Evolutionary conservation across 2,113 vertebrate genomes (phyloP).

Genomic region (Eptesicus fuscus): DNA sequence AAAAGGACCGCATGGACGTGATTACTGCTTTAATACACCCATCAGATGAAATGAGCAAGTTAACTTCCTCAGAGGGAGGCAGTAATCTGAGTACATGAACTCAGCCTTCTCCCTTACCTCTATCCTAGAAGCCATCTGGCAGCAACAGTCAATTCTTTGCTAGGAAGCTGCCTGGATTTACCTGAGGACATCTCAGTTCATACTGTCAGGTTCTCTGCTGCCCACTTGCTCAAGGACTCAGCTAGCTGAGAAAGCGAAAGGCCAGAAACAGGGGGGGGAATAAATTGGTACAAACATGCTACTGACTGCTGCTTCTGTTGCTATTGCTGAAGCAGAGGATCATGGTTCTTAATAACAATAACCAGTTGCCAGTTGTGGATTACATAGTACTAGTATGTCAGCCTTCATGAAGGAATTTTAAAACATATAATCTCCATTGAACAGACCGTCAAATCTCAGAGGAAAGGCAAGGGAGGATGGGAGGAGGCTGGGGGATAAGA

Average conservation of each 20-base stretch:
- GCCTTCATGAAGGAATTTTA: background rate
- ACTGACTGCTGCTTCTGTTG: background rate
- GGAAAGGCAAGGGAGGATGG: too few relatives aligned
- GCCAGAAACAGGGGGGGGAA: background rate
- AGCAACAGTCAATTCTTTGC: background rate
- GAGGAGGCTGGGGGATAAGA: too few relatives aligned
- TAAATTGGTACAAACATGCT: background rate
- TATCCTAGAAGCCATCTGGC: background rate
- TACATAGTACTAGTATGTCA: background rate
- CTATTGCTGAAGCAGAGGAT: background rate
- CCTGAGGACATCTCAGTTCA: background rate
- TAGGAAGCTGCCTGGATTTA: background rate
- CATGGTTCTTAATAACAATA: background rate
- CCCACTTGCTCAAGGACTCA: background rate
- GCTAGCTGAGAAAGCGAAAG: background rate
- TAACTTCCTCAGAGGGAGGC: background rate
- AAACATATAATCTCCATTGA: background rate
- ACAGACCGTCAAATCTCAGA: too few relatives aligned
- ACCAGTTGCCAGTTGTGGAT: background rate
- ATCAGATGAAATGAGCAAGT: conserved; percentile 44
- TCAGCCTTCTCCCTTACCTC: background rate
- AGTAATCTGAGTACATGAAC: background rate
- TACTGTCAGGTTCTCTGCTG: background rate
- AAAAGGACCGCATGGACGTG: background rate
- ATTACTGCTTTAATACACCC: conserved; percentile 48